These are phyloP conservation scores for Penaeus chinensis DNA, from an alignment of 1,140 invertebrate genomes.

Conservation along the genomic window DNA sequence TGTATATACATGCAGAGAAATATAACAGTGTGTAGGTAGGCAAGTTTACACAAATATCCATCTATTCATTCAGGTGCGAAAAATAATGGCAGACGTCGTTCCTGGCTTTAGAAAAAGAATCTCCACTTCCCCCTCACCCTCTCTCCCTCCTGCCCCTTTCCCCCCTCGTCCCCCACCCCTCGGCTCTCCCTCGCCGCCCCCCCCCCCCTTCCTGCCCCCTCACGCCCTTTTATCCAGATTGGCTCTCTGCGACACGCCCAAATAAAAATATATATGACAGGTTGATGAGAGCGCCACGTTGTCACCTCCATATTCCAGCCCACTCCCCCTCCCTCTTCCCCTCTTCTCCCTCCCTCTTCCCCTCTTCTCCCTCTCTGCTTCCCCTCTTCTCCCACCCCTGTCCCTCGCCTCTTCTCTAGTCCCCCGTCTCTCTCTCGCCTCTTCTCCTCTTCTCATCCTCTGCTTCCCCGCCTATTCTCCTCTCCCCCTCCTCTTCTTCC, in stretches of 20 bases:
- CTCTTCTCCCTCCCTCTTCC: not conserved
- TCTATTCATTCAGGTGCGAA: not conserved
- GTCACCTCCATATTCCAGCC: conserved; percentile 46
- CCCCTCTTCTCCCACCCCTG: not conserved
- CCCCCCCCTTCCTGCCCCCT: conserved; percentile 24
- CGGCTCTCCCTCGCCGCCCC: not conserved
- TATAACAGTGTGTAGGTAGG: conserved; percentile 6
- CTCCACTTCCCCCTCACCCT: not conserved
- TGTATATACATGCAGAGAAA: conserved; percentile 9
- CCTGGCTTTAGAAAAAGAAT: not conserved
- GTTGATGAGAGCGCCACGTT: conserved; percentile 50
- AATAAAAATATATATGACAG: conserved; percentile 60
- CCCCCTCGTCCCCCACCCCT: not conserved
- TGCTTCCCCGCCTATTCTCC: not conserved
- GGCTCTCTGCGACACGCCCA: conserved; percentile 55
- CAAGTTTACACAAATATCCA: not conserved
- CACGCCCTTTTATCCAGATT: conserved; percentile 53
- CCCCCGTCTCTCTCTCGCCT: not conserved
- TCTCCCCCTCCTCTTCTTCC: not conserved
- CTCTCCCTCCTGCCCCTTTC: not conserved
- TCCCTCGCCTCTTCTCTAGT: not conserved
- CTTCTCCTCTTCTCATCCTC: not conserved
- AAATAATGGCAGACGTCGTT: conserved; percentile 2
- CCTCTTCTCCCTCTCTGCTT: conserved; percentile 1
- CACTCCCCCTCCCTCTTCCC: conserved; percentile 14